These are phyloP conservation scores for Pemphredon lugubris DNA, from an alignment of 2,888 invertebrate species.

Conservation along the genomic window DNA sequence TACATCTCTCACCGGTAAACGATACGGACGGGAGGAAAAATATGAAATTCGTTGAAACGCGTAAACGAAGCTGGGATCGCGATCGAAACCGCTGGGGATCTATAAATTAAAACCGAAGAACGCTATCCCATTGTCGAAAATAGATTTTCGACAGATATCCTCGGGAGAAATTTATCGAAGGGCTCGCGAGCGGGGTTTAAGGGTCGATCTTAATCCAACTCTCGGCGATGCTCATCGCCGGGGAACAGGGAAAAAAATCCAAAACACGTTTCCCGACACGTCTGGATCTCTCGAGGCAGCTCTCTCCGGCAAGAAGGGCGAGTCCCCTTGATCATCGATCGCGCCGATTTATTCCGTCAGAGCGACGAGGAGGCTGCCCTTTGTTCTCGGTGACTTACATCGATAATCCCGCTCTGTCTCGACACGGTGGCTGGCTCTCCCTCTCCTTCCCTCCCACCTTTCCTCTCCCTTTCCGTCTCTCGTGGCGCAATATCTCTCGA, in stretches of 20 bases:
- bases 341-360: constrained; percentile 59
- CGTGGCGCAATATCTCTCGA: constrained; percentile 59
- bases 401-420: constrained; percentile 60
- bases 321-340: constrained; percentile 55
- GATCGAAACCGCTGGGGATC: too few relatives aligned
- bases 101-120: too few relatives aligned
- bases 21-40: too few relatives aligned
- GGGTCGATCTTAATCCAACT: too few relatives aligned
- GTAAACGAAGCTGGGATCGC: too few relatives aligned
- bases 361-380: constrained; percentile 57
- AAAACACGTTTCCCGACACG: constrained; percentile 10
- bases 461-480: constrained; percentile 24
- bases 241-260: not conserved
- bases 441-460: not conserved
- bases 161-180: too few relatives aligned
- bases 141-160: too few relatives aligned
- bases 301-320: constrained; percentile 8
- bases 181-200: too few relatives aligned
- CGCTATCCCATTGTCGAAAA: too few relatives aligned
- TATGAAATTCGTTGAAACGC: too few relatives aligned
- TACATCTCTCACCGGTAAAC: too few relatives aligned
- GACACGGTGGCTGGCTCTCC: constrained; percentile 50
- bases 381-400: constrained; percentile 67
- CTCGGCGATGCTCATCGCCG: not conserved
- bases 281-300: not conserved